Percentiles rank a stretch among this genome's conserved stretches.
phyloP scores from a whole-genome alignment of 2,113 vertebrate genomes.

The Poicephalus gulielmi region DNA sequence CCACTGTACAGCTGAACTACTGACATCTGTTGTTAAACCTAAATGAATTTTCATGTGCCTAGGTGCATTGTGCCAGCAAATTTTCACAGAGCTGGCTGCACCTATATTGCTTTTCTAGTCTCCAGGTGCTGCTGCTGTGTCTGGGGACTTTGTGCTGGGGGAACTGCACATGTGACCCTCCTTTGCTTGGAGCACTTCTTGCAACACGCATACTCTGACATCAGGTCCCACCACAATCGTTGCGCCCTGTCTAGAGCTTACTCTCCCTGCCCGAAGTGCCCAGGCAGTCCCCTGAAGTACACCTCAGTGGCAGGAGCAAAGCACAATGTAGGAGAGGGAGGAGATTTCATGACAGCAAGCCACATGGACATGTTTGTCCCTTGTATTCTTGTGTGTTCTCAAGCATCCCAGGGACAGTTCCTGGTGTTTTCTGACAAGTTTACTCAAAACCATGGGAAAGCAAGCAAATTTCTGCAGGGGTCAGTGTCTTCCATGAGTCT shows the following conservation, averaged over 20 bases:
- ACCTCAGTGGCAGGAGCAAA: background rate
- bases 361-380: background rate
- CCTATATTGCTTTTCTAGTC: background rate
- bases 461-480: background rate
- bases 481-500: background rate
- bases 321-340: accelerated
- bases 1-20: background rate
- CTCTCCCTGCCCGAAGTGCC: background rate
- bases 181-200: background rate
- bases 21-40: background rate
- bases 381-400: background rate
- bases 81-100: background rate
- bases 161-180: accelerated
- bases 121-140: accelerated
- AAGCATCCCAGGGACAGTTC: background rate
- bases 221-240: background rate
- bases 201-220: background rate
- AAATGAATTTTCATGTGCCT: background rate
- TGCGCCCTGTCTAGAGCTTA: background rate
- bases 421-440: background rate
- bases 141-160: background rate
- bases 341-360: background rate
- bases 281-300: background rate
- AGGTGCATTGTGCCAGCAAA: background rate
- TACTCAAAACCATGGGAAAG: background rate